Evolutionary conservation across 2,888 invertebrate species (phyloP).

Genomic region (Platypus cylindrus): DNA sequence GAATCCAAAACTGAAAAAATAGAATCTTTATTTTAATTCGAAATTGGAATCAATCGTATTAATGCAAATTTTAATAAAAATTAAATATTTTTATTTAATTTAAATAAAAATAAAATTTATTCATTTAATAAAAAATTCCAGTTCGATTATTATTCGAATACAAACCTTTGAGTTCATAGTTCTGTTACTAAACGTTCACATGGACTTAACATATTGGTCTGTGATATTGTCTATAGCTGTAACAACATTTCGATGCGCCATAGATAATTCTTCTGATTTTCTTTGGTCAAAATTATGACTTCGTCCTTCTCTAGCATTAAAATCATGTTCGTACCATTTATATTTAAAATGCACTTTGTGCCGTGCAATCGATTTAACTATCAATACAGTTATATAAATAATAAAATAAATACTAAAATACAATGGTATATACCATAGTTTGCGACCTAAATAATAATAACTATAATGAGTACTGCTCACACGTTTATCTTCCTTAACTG

Average conservation of each 20-base stretch:
- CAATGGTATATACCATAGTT: conserved; percentile 61
- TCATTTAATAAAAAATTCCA: too few species aligned
- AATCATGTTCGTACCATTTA: conserved; percentile 28
- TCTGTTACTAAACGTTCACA: too few species aligned
- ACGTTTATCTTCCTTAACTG: conserved; percentile 43
- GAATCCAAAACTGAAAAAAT: too few species aligned
- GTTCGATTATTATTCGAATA: too few species aligned
- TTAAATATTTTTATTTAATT: too few species aligned
- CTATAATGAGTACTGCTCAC: conserved; percentile 50
- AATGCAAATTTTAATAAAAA: too few species aligned
- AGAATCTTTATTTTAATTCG: too few species aligned
- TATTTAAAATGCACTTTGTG: conserved; percentile 57
- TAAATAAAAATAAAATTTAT: too few species aligned
- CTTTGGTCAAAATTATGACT: conserved; percentile 12
- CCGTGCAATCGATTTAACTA: conserved; percentile 57
- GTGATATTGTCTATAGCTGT: conserved; percentile 18
- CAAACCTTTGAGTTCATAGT: too few species aligned
- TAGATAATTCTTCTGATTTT: conserved; percentile 16
- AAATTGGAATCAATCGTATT: too few species aligned
- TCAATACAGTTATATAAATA: conserved; percentile 56
- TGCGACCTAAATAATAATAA: conserved; percentile 62
- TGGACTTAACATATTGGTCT: conserved; percentile 22
- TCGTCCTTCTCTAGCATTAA: conserved; percentile 16
- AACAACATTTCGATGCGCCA: conserved; percentile 24
- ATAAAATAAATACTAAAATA: conserved; percentile 64